Evolutionary conservation across 2,797 vertebrate genomes (phyloP).

Genomic region (Cryptoprocta ferox): DNA sequence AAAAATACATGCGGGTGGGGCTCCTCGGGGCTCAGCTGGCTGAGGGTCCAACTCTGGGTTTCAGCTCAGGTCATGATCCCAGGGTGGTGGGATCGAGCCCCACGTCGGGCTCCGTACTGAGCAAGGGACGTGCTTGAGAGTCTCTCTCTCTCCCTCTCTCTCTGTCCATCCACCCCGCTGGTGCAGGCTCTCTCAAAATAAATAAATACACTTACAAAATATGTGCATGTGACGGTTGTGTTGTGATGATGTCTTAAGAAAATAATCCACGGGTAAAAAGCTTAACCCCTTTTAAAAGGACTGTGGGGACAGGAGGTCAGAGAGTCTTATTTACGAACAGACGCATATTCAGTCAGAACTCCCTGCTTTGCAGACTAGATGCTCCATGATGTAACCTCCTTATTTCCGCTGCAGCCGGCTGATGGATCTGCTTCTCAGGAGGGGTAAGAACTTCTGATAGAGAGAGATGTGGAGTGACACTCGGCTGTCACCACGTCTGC

Average conservation of each 20-base stretch:
- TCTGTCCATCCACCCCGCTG: no score
- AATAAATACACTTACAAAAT: background rate
- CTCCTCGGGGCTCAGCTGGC: no score
- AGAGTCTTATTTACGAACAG: background rate
- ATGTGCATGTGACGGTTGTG: background rate
- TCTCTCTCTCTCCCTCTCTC: no score
- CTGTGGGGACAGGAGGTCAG: no score
- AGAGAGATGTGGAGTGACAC: fast-evolving
- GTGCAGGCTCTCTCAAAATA: no score
- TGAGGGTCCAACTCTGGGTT: no score
- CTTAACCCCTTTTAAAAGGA: background rate
- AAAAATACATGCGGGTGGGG: background rate
- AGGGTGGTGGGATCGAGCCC: no score
- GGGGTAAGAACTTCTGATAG: background rate
- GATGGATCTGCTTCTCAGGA: background rate
- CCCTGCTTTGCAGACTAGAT: background rate
- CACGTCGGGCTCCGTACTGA: no score
- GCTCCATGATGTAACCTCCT: no score
- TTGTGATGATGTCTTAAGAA: background rate
- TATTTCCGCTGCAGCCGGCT: background rate
- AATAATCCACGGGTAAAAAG: background rate
- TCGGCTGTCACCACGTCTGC: background rate
- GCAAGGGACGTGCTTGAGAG: no score
- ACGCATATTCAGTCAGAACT: background rate
- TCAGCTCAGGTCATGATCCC: no score